Conservation (phyloP, 2,113 vertebrate species). For the Oryzias javanicus region DNA sequence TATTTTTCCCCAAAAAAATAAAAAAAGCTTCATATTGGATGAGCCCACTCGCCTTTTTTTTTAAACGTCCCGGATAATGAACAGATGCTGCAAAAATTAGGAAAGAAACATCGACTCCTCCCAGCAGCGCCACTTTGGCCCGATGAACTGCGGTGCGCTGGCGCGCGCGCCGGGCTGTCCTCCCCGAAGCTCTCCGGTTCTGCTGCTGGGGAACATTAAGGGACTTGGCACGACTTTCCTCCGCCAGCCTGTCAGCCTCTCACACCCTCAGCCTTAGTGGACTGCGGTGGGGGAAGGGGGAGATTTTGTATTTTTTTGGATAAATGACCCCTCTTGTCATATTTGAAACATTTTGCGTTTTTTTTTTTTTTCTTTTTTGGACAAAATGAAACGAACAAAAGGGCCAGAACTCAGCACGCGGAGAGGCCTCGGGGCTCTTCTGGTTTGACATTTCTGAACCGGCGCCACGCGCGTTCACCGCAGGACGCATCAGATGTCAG, state of each 20-base stretch:
- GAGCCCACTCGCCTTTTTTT: constrained; percentile 51
- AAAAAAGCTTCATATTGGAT: constrained; percentile 22
- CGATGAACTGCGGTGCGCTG: constrained; percentile 71
- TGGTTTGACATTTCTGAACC: constrained; percentile 5
- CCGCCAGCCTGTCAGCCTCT: constrained; percentile 63
- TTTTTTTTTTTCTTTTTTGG: neutral
- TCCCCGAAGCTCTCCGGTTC: constrained; percentile 73
- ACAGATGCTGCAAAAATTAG: constrained; percentile 80
- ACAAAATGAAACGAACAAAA: too few species aligned
- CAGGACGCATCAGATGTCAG: constrained; percentile 10
- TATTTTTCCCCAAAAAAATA: constrained; percentile 44
- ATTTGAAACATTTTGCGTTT: constrained; percentile 34
- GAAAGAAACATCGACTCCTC: constrained; percentile 78
- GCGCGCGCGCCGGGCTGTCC: constrained; percentile 64
- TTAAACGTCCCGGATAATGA: constrained; percentile 77
- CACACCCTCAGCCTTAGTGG: constrained; percentile 48
- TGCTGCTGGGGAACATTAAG: constrained; percentile 79
- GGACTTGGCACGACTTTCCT: constrained; percentile 72
- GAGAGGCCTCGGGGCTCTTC: constrained; percentile 8
- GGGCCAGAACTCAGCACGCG: too few species aligned
- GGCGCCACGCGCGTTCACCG: constrained; percentile 1
- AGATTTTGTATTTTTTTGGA: too few species aligned
- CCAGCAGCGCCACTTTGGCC: constrained; percentile 77
- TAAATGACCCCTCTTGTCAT: constrained; percentile 65
- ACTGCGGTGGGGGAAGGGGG: constrained; percentile 21